A percentile compares a stretch with the other conserved stretches of the same genome.
Conservation (phyloP, 2,797 vertebrate species). For the Tragelaphus eurycerus region DNA sequence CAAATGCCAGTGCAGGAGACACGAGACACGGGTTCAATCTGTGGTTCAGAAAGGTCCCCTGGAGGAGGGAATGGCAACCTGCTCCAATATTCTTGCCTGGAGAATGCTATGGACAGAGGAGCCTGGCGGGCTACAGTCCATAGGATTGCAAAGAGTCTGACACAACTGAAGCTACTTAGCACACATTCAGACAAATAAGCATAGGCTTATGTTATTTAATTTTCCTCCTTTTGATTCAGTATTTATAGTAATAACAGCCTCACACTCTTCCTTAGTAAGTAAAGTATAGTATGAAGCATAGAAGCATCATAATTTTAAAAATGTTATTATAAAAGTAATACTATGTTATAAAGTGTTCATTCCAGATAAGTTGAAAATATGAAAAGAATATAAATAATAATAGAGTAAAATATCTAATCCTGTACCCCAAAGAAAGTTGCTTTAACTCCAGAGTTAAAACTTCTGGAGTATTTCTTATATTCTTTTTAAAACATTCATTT, state of each 20-base stretch:
- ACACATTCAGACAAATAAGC: neutral
- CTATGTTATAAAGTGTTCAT: neutral
- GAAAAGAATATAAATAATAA: neutral
- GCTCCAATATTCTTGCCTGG: neutral
- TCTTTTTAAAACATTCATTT: neutral
- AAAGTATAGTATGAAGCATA: neutral
- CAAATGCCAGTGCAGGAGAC: neutral
- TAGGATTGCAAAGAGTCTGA: neutral
- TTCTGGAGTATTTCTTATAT: neutral
- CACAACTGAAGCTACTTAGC: neutral
- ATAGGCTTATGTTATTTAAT: neutral
- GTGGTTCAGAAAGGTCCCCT: neutral
- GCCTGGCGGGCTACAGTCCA: neutral
- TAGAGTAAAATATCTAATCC: neutral
- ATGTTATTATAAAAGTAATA: neutral
- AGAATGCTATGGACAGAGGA: neutral
- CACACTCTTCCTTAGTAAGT: neutral
- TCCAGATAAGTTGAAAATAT: conserved; percentile 19
- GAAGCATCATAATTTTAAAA: neutral
- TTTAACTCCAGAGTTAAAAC: neutral
- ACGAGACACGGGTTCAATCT: neutral
- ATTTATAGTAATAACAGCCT: neutral
- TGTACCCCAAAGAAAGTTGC: neutral
- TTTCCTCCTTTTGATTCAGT: neutral
- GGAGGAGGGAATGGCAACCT: neutral